Percentiles rank a stretch among this genome's conserved stretches.
Evolutionary conservation across 2,888 invertebrate species (phyloP).

Genomic region (Trimorus sp.): DNA sequence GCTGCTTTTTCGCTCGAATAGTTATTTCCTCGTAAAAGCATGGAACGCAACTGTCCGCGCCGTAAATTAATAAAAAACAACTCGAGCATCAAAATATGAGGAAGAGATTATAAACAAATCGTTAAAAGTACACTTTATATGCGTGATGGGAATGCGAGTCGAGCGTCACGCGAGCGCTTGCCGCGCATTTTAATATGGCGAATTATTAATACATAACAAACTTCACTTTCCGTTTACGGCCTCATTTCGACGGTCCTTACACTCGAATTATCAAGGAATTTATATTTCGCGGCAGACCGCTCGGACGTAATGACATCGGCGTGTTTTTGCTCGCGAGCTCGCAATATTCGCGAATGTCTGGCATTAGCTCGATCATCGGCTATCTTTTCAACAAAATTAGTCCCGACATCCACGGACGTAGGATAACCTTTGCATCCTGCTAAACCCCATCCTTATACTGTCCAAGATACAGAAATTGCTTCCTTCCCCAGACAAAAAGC

Average conservation of each 20-base stretch:
- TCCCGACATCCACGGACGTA: conserved; percentile 39
- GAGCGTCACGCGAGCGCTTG: conserved; percentile 29
- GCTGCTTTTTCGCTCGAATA: conserved; percentile 17
- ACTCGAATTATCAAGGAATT: conserved; percentile 37
- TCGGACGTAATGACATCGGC: conserved; percentile 37
- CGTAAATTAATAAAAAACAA: conserved; percentile 46
- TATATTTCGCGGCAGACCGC: conserved; percentile 30
- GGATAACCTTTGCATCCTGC: conserved; percentile 46
- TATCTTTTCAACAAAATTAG: conserved; percentile 53
- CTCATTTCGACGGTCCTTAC: conserved; percentile 28
- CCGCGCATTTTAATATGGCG: conserved; percentile 31
- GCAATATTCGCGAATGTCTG: conserved; percentile 50
- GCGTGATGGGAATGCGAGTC: conserved; percentile 32
- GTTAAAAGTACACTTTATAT: conserved; percentile 41
- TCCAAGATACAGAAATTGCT: neutral
- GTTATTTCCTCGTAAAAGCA: conserved; percentile 16
- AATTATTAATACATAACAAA: conserved; percentile 45
- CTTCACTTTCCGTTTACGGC: conserved; percentile 40
- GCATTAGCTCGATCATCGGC: conserved; percentile 49
- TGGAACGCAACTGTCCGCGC: conserved; percentile 34
- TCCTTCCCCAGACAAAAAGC: too few relatives aligned
- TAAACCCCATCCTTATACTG: conserved; percentile 20
- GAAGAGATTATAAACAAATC: conserved; percentile 43
- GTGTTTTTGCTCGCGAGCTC: conserved; percentile 39
- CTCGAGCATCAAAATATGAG: conserved; percentile 25